Evolutionary conservation across 37 sponge, comb jelly and placozoan genomes (phyloP).

Genomic region (Spongilla lacustris): DNA sequence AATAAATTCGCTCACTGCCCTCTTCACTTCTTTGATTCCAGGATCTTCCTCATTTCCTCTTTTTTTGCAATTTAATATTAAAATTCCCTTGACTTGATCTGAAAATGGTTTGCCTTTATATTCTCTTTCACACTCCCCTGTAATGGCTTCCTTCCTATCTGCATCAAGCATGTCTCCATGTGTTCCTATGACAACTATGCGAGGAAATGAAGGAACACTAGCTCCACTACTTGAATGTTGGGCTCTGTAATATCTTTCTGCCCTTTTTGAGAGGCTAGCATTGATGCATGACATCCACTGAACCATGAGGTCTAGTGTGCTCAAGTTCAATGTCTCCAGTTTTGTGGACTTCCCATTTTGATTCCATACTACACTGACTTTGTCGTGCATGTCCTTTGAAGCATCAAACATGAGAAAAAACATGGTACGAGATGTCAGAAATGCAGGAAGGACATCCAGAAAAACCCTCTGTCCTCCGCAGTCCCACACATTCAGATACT

Average conservation of each 20-base stretch:
- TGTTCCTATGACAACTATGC: constrained; percentile 40
- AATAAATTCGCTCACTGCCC: constrained; percentile 27
- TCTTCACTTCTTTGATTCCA: not conserved
- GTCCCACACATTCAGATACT: constrained; percentile 67
- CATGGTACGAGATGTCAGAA: no score
- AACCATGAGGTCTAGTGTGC: constrained; percentile 19
- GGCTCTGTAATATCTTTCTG: no score
- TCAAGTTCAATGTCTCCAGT: not conserved
- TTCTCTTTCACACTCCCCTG: no score
- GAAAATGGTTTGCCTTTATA: no score
- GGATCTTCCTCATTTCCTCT: constrained; percentile 40
- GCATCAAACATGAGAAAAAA: no score
- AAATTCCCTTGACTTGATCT: no score
- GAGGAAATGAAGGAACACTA: no score
- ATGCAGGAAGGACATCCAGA: constrained; percentile 48
- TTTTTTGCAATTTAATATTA: no score
- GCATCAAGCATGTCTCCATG: constrained; percentile 38
- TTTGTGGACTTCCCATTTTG: constrained; percentile 20
- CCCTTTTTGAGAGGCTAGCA: not conserved
- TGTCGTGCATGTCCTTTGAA: constrained; percentile 7
- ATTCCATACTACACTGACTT: not conserved
- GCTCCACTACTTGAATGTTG: no score
- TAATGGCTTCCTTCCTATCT: not conserved
- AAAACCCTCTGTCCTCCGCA: constrained; percentile 71
- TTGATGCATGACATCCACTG: constrained; percentile 56